Percentiles rank a stretch among this genome's conserved stretches.
phyloP scores from a whole-genome alignment of 2,888 invertebrate species.

The Apotomis capreana region DNA sequence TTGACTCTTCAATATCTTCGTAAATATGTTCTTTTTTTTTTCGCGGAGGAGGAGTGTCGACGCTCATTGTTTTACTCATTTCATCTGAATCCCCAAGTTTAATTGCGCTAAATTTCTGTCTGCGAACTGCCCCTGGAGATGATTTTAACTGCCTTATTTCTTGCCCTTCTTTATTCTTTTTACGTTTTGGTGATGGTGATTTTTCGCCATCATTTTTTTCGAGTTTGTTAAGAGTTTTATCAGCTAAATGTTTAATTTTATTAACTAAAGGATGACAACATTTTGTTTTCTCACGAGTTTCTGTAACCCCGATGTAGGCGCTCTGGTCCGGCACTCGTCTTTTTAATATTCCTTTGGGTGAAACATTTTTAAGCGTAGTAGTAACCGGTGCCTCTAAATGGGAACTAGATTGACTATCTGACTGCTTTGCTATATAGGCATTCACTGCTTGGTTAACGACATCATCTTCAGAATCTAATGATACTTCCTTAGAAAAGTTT shows the following conservation, averaged over 20 bases:
- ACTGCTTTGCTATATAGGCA: conserved; percentile 61
- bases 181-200: conserved; percentile 69
- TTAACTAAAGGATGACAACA: conserved; percentile 85
- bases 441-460: conserved; percentile 58
- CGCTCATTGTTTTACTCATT: conserved; percentile 76
- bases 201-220: conserved; percentile 76
- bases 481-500: conserved; percentile 79
- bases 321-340: conserved; percentile 74
- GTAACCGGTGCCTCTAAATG: conserved; percentile 65
- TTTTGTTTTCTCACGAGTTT: conserved; percentile 79
- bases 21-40: conserved; percentile 85
- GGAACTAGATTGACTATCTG: conserved; percentile 61
- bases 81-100: conserved; percentile 79
- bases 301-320: conserved; percentile 68
- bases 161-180: conserved; percentile 81
- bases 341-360: conserved; percentile 82
- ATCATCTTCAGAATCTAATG: conserved; percentile 77
- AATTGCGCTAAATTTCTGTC: conserved; percentile 79
- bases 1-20: conserved; percentile 83
- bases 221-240: conserved; percentile 82
- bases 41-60: conserved; percentile 75
- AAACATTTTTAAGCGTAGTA: conserved; percentile 68
- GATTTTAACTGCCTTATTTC: conserved; percentile 84
- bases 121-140: conserved; percentile 84
- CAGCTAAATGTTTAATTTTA: conserved; percentile 85